Base-by-base conservation (phyloP, 2,797 vertebrate species). In the Sebastes trivittatus region DNA sequence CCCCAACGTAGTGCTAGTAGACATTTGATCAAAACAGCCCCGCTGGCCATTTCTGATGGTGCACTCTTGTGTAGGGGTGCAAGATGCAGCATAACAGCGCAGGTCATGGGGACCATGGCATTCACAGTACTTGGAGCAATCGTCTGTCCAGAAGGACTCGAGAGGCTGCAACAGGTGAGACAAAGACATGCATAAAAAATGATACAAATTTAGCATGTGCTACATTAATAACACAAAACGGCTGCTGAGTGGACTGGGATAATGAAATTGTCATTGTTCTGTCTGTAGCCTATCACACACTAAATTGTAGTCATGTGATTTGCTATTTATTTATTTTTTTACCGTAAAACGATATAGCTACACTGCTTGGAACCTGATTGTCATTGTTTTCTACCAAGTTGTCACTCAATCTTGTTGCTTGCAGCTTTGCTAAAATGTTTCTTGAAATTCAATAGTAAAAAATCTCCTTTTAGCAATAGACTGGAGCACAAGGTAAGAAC, bases 1-100 rank as follows among this genome's bases (percentile, higher is more conserved):
- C 0, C 96, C 96, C 1, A 82, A 96, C 14, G 93, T 90, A 0
- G 74, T 89, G 81, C 96, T 95, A 13, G 90, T 95, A 69, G 92
- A 90, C 86, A 90, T 69, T 6, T 46, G 0, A 20, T 74, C 56
- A 0, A 75, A 92, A 80, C 94, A 96, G 34, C 91, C 93, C 61
- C 80, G 83, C 2, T 0, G 56, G 0, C 95, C 94, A 0, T 90
- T 54, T 89, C 54, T 79, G 78, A 95, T 71, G 2, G 38, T 75
- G 77, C 95, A 96, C 49, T 86, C 22, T 65, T 94, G 91, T 42
- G 22, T 18, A 2, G 58, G 14, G 42, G 86, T 78, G 27, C 95
- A 95, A 8, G 5, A 71, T 4, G 46, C 66, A 2, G 36, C 16
- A 9, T 32, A 9, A 7, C 29, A 58, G 75, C 30, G 54, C 59